Percentiles rank a stretch among this genome's conserved stretches.
Conservation (phyloP, 2,797 vertebrate genomes). For the Meriones psammophilus region DNA sequence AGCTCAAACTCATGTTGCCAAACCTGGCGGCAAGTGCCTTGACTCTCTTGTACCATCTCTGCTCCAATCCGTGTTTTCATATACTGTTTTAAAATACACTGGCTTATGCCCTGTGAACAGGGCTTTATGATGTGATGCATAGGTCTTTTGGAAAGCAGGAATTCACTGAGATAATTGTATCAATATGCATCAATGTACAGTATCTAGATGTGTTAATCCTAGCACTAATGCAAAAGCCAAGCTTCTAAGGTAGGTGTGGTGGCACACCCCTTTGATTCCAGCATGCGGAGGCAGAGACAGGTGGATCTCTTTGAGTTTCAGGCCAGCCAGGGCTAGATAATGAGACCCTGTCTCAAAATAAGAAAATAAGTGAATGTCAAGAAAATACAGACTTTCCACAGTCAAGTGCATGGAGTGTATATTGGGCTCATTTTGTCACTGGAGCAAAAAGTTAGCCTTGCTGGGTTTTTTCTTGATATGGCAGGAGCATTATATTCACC, state of each 20-base stretch:
- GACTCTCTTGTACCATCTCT: neutral
- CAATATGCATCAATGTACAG: neutral
- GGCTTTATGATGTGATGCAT: neutral
- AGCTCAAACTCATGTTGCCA: neutral
- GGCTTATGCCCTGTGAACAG: neutral
- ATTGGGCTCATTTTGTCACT: conserved; percentile 41
- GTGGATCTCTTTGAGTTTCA: neutral
- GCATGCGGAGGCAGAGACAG: neutral
- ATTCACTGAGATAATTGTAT: conserved; percentile 33
- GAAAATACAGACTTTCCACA: neutral
- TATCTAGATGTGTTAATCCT: neutral
- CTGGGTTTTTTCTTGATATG: neutral
- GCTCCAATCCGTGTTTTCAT: neutral
- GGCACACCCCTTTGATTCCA: neutral
- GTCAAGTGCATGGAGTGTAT: neutral
- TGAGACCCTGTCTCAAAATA: neutral
- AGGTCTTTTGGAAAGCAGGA: neutral
- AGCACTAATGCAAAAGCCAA: neutral
- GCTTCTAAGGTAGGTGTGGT: neutral
- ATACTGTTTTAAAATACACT: conserved; percentile 17
- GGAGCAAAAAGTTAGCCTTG: neutral
- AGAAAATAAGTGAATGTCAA: neutral
- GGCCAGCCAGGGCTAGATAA: neutral
- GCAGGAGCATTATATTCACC: neutral
- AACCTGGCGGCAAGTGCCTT: neutral